These are phyloP conservation scores for Amphimedon queenslandica DNA, from an alignment of 37 sponge, comb jelly and placozoan genomes.

Conservation along the genomic window DNA sequence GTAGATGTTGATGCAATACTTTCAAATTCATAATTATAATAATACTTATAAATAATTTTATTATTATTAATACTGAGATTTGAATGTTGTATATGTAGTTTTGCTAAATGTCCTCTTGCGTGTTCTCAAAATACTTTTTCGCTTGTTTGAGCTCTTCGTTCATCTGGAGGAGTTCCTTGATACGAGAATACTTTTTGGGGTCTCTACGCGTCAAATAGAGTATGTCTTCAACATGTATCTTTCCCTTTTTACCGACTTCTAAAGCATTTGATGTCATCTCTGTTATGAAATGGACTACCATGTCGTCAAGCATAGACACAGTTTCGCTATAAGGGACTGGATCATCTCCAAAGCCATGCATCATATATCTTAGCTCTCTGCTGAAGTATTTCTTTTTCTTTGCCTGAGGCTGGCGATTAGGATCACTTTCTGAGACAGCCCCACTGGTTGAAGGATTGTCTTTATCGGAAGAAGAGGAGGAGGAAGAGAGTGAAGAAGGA, in stretches of 20 bases:
- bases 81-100: neutral
- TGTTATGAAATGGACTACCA: slow-evolving; percentile 78
- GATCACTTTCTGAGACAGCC: too few relatives aligned
- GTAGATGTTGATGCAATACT: too few relatives aligned
- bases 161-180: slow-evolving; percentile 89
- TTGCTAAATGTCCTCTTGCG: slow-evolving; percentile 1
- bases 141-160: slow-evolving; percentile 96
- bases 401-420: too few relatives aligned
- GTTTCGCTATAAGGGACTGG: slow-evolving; percentile 86
- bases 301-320: slow-evolving; percentile 88
- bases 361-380: slow-evolving; percentile 89
- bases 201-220: slow-evolving; percentile 88
- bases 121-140: slow-evolving; percentile 69
- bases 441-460: too few relatives aligned
- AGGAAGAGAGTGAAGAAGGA: too few relatives aligned
- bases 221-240: slow-evolving; percentile 91
- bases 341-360: slow-evolving; percentile 99
- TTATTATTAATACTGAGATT: neutral
- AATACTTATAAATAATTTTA: too few relatives aligned
- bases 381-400: slow-evolving; percentile 65
- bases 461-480: too few relatives aligned
- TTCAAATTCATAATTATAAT: too few relatives aligned
- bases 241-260: slow-evolving; percentile 89
- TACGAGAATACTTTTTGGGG: slow-evolving; percentile 86
- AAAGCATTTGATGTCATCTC: slow-evolving; percentile 88